Base-by-base conservation (phyloP, 1,140 invertebrate genomes). In the Drosophila oshimai region DNA sequence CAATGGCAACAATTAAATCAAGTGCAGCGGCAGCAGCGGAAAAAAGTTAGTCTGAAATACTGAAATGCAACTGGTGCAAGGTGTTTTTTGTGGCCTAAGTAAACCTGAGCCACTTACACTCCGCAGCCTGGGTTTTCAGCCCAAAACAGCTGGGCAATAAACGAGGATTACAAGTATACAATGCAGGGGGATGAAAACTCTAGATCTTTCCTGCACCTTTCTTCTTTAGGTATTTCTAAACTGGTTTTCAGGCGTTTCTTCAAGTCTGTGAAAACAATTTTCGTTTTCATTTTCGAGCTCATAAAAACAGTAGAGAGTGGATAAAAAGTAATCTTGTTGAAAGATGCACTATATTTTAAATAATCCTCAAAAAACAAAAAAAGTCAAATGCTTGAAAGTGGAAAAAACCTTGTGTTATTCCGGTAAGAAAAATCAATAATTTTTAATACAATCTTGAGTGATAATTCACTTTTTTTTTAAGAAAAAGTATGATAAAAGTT, bases 51-150 rank as follows among this genome's bases (percentile, higher is more conserved):
- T 9, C 31, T 18, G 20, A 51, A 60, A 60, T 51, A n/a, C 31
- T 20, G 18, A 55, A 62, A 61, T 72, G 55, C 79, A 79, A 84
- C 70, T 86, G 49, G 47, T 84, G 80, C 79, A 84, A 84, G 79
- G 80, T 84, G 79, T 67, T 78, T 84, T 84, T 55, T 46, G 41
- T 58, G 65, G 36, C 29, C 41, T 39, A 50, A 17, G 29, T 26
- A 58, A 51, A 53, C 61, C 60, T 50, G 36, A 45, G n/a, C n/a
- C 44, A 51, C 22, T 18, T 34, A 73, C 78, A 83, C 78, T 77
- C 34, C 26, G 24, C 57, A 45, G 28, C 67, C 9, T 1, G 50
- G 34, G 28, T 2, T 36, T 45, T 24, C 13, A 44, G 34, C 15
- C 50, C 20, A 44, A 39, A 53, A 33, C 71, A 80, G 49, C 76